Percentiles rank a stretch among this genome's conserved stretches.
Conservation (phyloP, 2,113 vertebrate genomes). For the Pelodiscus sinensis region DNA sequence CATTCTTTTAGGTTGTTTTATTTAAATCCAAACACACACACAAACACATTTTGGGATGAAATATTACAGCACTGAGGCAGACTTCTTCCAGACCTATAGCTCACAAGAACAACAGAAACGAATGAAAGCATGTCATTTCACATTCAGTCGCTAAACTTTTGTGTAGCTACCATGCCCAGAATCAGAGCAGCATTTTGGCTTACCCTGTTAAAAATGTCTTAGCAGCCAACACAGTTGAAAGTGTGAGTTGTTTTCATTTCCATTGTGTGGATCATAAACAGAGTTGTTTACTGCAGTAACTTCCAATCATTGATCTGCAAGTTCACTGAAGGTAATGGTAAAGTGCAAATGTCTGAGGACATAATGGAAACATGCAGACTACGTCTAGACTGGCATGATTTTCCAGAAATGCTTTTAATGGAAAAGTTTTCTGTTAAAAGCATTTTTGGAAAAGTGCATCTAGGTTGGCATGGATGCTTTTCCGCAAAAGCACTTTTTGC, state of each 20-base stretch:
- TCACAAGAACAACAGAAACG: background rate
- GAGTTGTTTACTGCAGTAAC: background rate
- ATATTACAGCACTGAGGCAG: background rate
- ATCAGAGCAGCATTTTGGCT: background rate
- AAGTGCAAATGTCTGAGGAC: background rate
- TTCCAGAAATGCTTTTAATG: too few relatives aligned
- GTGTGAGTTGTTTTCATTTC: background rate
- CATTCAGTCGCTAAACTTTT: background rate
- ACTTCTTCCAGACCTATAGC: background rate
- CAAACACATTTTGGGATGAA: background rate
- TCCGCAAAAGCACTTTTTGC: too few relatives aligned
- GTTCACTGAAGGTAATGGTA: background rate
- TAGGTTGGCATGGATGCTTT: too few relatives aligned
- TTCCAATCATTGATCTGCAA: constrained; percentile 1
- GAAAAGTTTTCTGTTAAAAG: too few relatives aligned
- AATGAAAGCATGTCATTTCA: background rate
- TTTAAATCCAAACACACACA: background rate
- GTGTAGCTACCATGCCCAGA: background rate
- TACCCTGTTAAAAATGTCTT: background rate
- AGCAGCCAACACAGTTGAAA: background rate
- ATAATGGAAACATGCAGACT: too few relatives aligned
- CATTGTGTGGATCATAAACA: background rate
- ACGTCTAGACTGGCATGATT: too few relatives aligned
- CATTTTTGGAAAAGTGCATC: too few relatives aligned
- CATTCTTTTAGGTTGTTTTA: background rate